Evolutionary conservation across 2,797 vertebrate genomes (phyloP).

Genomic region (Danionella dracula): DNA sequence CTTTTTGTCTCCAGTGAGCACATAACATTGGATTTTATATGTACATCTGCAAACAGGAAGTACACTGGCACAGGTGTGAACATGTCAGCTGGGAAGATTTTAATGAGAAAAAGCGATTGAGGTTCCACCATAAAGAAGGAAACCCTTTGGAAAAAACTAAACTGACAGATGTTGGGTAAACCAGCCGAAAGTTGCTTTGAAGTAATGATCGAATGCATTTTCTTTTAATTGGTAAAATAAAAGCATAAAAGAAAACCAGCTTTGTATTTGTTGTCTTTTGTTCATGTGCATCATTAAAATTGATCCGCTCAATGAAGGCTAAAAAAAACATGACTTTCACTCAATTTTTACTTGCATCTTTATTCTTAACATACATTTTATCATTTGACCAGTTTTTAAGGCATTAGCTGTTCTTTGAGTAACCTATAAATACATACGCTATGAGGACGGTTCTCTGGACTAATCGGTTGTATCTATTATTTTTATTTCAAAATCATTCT

Average conservation of each 20-base stretch:
- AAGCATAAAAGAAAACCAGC: conserved; percentile 76
- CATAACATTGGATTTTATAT: conserved; percentile 90
- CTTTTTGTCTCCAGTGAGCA: conserved; percentile 86
- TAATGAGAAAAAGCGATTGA: conserved; percentile 79
- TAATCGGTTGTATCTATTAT: not conserved
- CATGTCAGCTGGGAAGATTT: conserved; percentile 84
- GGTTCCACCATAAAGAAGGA: conserved; percentile 47
- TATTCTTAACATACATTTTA: conserved; percentile 14
- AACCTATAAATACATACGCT: conserved; percentile 14
- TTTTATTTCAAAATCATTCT: conserved; percentile 34
- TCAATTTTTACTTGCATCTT: not conserved
- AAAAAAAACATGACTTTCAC: too few relatives aligned
- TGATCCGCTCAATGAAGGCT: too few relatives aligned
- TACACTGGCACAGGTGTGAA: conserved; percentile 82
- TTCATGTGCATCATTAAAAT: too few relatives aligned
- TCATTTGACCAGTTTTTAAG: conserved; percentile 6
- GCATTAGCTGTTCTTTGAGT: conserved; percentile 18
- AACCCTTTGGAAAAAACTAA: conserved; percentile 63
- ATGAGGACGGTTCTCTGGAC: conserved; percentile 4
- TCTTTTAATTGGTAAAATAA: conserved; percentile 99
- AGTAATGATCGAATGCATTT: conserved; percentile 98
- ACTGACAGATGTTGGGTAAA: conserved; percentile 83
- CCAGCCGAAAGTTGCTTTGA: conserved; percentile 92
- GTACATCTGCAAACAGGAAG: conserved; percentile 85
- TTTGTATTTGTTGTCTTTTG: too few relatives aligned